A percentile compares a stretch with the other conserved stretches of the same genome.
Evolutionary conservation across 2,113 vertebrate species (phyloP).

Genomic region (Montifringilla adamsi): DNA sequence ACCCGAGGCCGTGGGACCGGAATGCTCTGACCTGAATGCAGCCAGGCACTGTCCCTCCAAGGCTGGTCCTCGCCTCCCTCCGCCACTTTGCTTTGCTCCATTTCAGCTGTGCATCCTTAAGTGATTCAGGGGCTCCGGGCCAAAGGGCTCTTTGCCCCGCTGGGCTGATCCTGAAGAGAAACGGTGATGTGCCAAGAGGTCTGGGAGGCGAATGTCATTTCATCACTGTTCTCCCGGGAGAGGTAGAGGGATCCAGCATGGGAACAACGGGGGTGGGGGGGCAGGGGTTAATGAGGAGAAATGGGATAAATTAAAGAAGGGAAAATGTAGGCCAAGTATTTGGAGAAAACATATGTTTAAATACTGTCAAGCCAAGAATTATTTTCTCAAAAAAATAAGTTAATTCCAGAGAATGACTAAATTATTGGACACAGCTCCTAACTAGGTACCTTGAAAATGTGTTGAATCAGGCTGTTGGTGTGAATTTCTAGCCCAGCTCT

Average conservation of each 20-base stretch:
- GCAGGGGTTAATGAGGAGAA: constrained; percentile 47
- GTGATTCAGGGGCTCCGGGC: neutral
- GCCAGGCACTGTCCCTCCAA: neutral
- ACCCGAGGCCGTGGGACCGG: neutral
- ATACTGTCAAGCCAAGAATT: constrained; percentile 18
- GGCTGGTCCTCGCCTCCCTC: neutral
- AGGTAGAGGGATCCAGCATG: constrained; percentile 32
- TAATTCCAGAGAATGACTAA: constrained; percentile 47
- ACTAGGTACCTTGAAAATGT: constrained; percentile 40
- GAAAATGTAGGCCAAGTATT: constrained; percentile 20
- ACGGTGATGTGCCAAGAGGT: constrained; percentile 53
- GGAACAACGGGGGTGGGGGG: constrained; percentile 27
- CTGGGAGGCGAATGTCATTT: constrained; percentile 44
- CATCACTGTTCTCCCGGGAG: constrained; percentile 28
- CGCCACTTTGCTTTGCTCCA: neutral
- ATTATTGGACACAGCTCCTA: constrained; percentile 1
- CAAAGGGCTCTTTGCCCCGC: constrained; percentile 33
- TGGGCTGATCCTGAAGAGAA: neutral
- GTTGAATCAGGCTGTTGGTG: neutral
- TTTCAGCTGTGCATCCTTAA: constrained; percentile 42
- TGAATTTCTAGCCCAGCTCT: neutral
- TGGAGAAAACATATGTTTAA: constrained; percentile 42
- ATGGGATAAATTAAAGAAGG: constrained; percentile 41
- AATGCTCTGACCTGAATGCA: neutral
- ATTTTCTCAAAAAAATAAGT: neutral